Evolutionary conservation across 2,797 vertebrate species (phyloP).

Genomic region (Knipowitschia caucasica): DNA sequence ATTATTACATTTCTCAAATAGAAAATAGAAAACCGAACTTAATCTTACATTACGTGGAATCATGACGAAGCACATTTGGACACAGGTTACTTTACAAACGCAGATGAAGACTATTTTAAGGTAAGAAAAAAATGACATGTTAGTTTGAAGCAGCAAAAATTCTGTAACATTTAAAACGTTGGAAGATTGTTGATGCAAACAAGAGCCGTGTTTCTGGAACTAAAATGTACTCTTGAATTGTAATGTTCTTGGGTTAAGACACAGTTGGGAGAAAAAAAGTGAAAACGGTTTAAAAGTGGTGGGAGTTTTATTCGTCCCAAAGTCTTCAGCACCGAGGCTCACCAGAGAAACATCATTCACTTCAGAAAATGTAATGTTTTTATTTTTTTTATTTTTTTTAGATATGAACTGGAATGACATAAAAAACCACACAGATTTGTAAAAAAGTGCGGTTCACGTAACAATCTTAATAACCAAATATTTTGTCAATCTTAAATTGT

Average conservation of each 20-base stretch:
- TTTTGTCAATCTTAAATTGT: too few species aligned
- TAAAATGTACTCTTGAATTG: neutral
- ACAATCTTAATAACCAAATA: too few species aligned
- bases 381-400: too few species aligned
- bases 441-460: too few species aligned
- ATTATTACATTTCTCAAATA: constrained; percentile 65
- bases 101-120: constrained; percentile 50
- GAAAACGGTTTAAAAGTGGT: too few species aligned
- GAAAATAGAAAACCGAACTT: constrained; percentile 67
- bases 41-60: constrained; percentile 32
- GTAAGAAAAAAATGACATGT: constrained; percentile 42
- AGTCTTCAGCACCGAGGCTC: too few species aligned
- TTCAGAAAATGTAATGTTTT: too few species aligned
- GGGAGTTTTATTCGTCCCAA: too few species aligned
- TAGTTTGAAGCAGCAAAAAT: constrained; percentile 63
- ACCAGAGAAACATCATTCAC: too few species aligned
- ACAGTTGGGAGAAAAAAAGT: too few species aligned
- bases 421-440: too few species aligned
- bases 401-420: too few species aligned
- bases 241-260: neutral
- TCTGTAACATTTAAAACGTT: constrained; percentile 32
- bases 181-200: constrained; percentile 10
- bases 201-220: constrained; percentile 6
- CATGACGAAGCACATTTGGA: constrained; percentile 40
- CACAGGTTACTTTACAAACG: constrained; percentile 56